A percentile compares a stretch with the other conserved stretches of the same genome.
Evolutionary conservation across 2,113 vertebrate species (phyloP).

Genomic region (Propithecus coquereli): DNA sequence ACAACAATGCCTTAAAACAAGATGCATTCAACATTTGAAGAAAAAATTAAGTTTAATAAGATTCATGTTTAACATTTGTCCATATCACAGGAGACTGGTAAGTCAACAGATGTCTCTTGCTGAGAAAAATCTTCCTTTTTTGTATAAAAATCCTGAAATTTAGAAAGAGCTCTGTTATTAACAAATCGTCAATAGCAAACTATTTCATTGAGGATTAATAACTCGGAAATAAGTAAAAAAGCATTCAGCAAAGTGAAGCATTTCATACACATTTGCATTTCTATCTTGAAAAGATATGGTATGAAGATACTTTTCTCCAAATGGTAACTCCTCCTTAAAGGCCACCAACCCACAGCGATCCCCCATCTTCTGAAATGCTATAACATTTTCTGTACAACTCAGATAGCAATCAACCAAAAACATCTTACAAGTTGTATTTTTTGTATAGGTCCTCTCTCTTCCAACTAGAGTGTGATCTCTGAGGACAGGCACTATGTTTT

Average conservation of each 20-base stretch:
- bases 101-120: conserved; percentile 43
- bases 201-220: conserved; percentile 14
- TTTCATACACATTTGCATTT: neutral
- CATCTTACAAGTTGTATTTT: neutral
- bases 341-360: neutral
- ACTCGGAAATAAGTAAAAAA: conserved; percentile 2
- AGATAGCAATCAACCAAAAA: neutral
- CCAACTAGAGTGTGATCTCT: neutral
- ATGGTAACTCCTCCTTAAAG: neutral
- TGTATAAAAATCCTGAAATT: conserved; percentile 66
- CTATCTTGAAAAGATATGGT: conserved; percentile 5
- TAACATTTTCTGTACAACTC: neutral
- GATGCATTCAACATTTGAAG: conserved; percentile 8
- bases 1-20: neutral
- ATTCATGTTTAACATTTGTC: neutral
- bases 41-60: conserved; percentile 23
- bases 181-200: conserved; percentile 7
- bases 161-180: conserved; percentile 43
- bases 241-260: neutral
- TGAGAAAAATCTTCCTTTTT: conserved; percentile 40
- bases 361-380: neutral
- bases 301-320: neutral
- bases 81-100: neutral
- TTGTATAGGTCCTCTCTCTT: neutral
- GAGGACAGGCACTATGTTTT: neutral